Percentiles rank a stretch among this genome's conserved stretches.
Evolutionary conservation across 2,888 invertebrate genomes (phyloP).

Genomic region (Suillia variegata): DNA sequence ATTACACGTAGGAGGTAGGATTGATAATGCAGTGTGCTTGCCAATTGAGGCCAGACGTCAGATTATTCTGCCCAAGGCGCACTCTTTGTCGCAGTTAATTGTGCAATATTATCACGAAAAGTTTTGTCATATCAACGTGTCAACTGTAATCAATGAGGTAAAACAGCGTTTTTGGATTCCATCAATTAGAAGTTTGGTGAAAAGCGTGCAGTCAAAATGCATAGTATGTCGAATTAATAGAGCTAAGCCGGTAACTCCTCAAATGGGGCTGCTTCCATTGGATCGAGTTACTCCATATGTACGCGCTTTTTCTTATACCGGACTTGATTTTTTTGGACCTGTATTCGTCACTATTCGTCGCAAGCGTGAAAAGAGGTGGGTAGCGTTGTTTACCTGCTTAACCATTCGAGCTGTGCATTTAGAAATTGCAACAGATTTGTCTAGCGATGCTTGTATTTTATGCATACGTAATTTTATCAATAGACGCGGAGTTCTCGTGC

Average conservation of each 20-base stretch:
- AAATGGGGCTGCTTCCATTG: neutral
- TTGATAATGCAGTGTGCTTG: neutral
- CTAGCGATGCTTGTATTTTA: neutral
- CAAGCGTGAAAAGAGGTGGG: neutral
- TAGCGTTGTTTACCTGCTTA: neutral
- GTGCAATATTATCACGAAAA: neutral
- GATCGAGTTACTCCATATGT: neutral
- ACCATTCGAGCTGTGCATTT: neutral
- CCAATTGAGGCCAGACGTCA: neutral
- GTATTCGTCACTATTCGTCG: neutral
- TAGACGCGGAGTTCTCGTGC: constrained; percentile 19
- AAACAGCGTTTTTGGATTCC: too few species aligned
- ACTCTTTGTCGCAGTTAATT: too few species aligned
- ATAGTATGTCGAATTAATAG: neutral
- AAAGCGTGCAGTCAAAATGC: neutral
- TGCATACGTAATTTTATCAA: neutral
- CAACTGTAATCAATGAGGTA: neutral
- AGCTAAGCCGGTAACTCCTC: neutral
- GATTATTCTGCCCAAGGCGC: too few species aligned
- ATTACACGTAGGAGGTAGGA: neutral
- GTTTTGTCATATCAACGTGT: neutral
- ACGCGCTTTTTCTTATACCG: neutral
- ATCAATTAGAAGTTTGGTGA: too few species aligned
- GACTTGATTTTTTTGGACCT: neutral
- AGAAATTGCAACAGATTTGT: neutral